These are phyloP conservation scores for Menidia beryllina DNA, from an alignment of 2,113 vertebrate genomes.

Conservation along the genomic window DNA sequence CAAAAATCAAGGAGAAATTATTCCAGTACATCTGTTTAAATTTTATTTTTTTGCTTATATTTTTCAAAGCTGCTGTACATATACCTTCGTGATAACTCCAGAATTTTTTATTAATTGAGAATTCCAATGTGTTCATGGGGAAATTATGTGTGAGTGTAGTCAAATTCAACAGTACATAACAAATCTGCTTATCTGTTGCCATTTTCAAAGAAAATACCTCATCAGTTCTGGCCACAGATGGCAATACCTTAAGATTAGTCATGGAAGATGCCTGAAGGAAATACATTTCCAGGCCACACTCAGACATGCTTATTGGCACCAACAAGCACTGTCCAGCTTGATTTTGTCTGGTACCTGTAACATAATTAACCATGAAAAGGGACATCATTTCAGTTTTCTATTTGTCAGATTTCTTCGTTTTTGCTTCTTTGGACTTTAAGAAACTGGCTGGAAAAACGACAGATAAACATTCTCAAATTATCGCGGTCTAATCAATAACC, in stretches of 20 bases:
- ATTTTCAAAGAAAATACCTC: neutral
- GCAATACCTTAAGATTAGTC: neutral
- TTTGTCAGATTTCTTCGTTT: too few relatives aligned
- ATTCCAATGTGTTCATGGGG: neutral
- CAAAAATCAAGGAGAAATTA: too few relatives aligned
- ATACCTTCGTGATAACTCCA: too few relatives aligned
- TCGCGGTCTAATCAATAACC: constrained; percentile 21
- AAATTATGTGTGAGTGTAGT: neutral
- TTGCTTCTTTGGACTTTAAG: too few relatives aligned
- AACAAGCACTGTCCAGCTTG: neutral
- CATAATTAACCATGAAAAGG: too few relatives aligned
- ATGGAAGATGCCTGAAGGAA: neutral
- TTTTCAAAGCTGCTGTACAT: too few relatives aligned
- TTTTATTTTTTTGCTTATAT: too few relatives aligned
- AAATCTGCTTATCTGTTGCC: neutral
- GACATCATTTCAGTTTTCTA: too few relatives aligned
- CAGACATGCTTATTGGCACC: neutral
- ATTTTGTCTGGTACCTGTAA: neutral
- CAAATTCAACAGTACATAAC: neutral
- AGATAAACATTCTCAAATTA: constrained; percentile 6
- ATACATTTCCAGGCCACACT: neutral
- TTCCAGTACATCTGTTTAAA: too few relatives aligned
- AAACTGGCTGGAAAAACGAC: neutral
- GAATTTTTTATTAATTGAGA: neutral
- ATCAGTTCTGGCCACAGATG: neutral